Evolutionary conservation across 1,140 invertebrate genomes (phyloP).

Genomic region (Drosophila bipectinata): DNA sequence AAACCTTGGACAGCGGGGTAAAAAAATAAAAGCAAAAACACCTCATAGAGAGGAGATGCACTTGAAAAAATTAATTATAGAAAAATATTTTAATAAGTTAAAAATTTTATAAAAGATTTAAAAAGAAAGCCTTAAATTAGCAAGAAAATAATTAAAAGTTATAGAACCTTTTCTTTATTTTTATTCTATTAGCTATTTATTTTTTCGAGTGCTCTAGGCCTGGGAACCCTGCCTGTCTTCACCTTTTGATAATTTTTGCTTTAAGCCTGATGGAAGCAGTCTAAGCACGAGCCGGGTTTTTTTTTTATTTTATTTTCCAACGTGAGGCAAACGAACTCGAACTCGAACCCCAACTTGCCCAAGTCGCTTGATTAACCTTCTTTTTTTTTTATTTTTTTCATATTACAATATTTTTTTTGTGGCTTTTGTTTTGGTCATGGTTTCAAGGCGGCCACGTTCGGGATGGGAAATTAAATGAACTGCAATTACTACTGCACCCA

Average conservation of each 20-base stretch:
- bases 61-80: slow-evolving; percentile 1
- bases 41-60: slow-evolving; percentile 13
- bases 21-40: slow-evolving; percentile 1
- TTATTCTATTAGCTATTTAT: too few species aligned
- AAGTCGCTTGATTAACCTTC: slow-evolving; percentile 75
- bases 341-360: slow-evolving; percentile 24
- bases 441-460: slow-evolving; percentile 56
- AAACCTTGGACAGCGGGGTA: slow-evolving; percentile 54
- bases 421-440: slow-evolving; percentile 43
- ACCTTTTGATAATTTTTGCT: slow-evolving; percentile 34
- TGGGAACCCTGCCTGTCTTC: slow-evolving; percentile 57
- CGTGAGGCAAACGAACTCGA: slow-evolving; percentile 35
- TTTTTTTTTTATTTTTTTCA: slow-evolving; percentile 53
- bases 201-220: slow-evolving; percentile 5
- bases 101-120: background rate
- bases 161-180: background rate
- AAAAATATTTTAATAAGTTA: background rate
- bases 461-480: slow-evolving; percentile 57
- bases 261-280: slow-evolving; percentile 39
- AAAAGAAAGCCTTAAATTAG: background rate
- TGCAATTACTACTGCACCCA: slow-evolving; percentile 63
- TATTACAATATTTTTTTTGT: slow-evolving; percentile 56
- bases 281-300: slow-evolving; percentile 38
- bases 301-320: background rate
- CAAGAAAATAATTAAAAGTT: background rate